Evolutionary conservation across 2,888 invertebrate species (phyloP).

Genomic region (Urechis unicinctus): DNA sequence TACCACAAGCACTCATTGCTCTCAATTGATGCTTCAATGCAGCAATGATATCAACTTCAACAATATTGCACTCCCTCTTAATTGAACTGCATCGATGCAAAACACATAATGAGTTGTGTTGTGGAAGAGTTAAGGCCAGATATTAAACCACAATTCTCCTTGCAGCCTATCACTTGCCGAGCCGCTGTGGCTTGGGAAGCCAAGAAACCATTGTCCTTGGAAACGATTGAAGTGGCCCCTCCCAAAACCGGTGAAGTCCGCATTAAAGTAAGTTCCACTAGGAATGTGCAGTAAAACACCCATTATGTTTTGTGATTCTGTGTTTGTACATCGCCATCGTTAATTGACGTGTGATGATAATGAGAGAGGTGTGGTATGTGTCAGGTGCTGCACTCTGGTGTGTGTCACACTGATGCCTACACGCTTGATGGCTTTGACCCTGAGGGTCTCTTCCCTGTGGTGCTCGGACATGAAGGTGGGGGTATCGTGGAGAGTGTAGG

Average conservation of each 20-base stretch:
- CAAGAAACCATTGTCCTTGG: constrained; percentile 79
- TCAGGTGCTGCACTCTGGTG: constrained; percentile 57
- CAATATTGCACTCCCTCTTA: too few species aligned
- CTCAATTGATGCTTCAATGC: too few species aligned
- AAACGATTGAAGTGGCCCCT: constrained; percentile 87
- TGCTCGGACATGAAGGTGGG: constrained; percentile 90
- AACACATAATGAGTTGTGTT: too few species aligned
- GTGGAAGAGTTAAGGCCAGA: too few species aligned
- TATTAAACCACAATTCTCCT: neutral
- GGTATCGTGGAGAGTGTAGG: constrained; percentile 97
- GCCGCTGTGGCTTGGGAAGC: constrained; percentile 97
- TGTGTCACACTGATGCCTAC: constrained; percentile 53
- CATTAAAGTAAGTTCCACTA: constrained; percentile 48
- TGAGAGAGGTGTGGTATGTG: neutral
- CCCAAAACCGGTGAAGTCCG: constrained; percentile 84
- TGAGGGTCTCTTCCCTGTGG: constrained; percentile 61
- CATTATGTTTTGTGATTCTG: neutral
- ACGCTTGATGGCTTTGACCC: constrained; percentile 53
- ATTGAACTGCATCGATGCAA: too few species aligned
- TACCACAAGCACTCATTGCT: too few species aligned
- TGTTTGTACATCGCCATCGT: neutral
- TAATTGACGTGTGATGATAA: neutral
- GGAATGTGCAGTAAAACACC: neutral
- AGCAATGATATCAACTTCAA: too few species aligned
- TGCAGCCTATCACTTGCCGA: constrained; percentile 68